A percentile compares a stretch with the other conserved stretches of the same genome.
Conservation (phyloP, 2,888 invertebrate species). For the Drosophila falleni region DNA sequence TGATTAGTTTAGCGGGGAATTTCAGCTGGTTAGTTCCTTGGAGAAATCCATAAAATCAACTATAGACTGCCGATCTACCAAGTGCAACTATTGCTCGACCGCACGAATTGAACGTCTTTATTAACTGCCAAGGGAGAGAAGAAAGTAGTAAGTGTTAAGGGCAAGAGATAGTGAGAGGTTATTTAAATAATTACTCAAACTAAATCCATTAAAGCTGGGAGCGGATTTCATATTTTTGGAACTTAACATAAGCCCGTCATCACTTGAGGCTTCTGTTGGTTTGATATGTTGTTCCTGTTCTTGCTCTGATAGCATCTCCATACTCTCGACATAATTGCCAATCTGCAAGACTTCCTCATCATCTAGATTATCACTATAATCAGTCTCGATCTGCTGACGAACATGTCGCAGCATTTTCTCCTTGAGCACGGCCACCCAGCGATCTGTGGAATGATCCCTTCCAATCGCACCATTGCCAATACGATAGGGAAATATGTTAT, state of each 20-base stretch:
- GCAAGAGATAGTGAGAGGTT: neutral
- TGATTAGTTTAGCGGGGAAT: neutral
- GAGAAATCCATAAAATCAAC: neutral
- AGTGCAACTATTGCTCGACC: constrained; percentile 22
- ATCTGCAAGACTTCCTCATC: neutral
- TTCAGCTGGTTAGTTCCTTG: neutral
- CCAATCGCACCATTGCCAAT: neutral
- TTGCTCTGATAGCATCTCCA: neutral
- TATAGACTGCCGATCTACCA: constrained; percentile 14
- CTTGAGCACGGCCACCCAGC: constrained; percentile 5
- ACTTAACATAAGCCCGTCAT: neutral
- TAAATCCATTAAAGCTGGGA: neutral
- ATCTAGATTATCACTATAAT: no score
- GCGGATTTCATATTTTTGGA: neutral
- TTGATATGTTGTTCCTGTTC: neutral
- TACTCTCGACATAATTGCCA: no score
- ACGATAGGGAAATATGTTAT: neutral
- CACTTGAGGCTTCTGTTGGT: neutral
- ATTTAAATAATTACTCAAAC: neutral
- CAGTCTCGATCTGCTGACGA: neutral
- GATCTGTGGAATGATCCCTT: neutral
- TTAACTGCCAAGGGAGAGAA: neutral
- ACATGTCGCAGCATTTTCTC: neutral
- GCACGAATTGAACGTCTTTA: neutral
- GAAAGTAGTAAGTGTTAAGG: neutral